Conservation (phyloP, 1,140 invertebrate genomes). For the Brachionus plicatilis region DNA sequence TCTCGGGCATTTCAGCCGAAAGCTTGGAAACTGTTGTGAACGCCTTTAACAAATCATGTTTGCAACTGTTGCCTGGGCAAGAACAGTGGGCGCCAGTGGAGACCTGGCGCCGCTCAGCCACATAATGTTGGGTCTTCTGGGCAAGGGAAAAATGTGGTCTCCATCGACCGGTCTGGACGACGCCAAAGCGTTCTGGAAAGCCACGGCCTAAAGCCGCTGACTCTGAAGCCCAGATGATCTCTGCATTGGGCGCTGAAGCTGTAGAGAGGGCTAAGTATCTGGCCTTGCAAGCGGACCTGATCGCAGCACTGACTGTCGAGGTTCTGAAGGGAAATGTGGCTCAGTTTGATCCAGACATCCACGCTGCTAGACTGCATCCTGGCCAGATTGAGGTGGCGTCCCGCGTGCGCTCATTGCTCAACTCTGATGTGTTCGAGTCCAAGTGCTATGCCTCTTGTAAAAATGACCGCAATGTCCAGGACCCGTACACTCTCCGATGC, state of each 20-base stretch:
- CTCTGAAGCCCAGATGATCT: conserved; percentile 66
- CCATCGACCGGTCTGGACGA: conserved; percentile 67
- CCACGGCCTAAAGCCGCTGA: conserved; percentile 62
- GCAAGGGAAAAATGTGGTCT: conserved; percentile 74
- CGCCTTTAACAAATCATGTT: conserved; percentile 68
- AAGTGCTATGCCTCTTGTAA: conserved; percentile 69
- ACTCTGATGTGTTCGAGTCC: conserved; percentile 66
- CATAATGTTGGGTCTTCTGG: conserved; percentile 66
- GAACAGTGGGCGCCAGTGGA: conserved; percentile 69
- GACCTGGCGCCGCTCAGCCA: conserved; percentile 69
- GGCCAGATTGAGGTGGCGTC: conserved; percentile 65
- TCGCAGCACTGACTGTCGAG: conserved; percentile 67
- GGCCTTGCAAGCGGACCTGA: conserved; percentile 66
- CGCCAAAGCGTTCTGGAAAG: conserved; percentile 63
- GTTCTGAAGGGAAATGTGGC: conserved; percentile 68
- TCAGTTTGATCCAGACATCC: conserved; percentile 68
- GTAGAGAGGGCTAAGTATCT: conserved; percentile 63
- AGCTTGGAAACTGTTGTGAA: conserved; percentile 64
- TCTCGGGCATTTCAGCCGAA: conserved; percentile 65
- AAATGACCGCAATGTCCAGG: conserved; percentile 68
- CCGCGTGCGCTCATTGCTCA: conserved; percentile 63
- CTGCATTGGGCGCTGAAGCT: conserved; percentile 65
- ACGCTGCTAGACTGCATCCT: conserved; percentile 64
- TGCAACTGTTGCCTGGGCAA: conserved; percentile 70
- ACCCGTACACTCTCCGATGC: conserved; percentile 69